Conservation (phyloP, 2,888 invertebrate genomes). For the Nymphalis c-album region DNA sequence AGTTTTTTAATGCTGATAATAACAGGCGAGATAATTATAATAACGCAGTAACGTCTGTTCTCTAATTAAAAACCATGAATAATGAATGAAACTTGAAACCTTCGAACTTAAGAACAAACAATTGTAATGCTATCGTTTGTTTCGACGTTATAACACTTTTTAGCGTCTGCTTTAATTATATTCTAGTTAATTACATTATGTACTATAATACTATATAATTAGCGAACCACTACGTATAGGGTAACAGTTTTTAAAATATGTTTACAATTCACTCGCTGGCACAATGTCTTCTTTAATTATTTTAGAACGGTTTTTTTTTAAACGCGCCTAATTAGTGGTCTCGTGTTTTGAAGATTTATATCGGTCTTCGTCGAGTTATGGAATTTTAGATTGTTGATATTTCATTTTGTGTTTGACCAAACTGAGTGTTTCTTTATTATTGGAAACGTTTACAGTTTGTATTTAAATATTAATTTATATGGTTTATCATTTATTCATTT, state of each 20-base stretch:
- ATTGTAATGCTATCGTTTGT: too few relatives aligned
- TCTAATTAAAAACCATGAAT: conserved; percentile 30
- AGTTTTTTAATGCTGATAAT: conserved; percentile 56
- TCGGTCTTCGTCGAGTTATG: conserved; percentile 36
- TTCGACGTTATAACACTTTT: background rate
- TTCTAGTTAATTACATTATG: conserved; percentile 7
- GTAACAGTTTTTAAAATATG: background rate
- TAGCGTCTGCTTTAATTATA: background rate
- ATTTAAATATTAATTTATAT: background rate
- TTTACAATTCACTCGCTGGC: conserved; percentile 3
- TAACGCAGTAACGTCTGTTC: conserved; percentile 42
- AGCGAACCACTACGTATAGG: background rate
- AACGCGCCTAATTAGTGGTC: conserved; percentile 38
- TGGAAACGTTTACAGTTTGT: background rate
- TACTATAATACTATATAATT: conserved; percentile 4
- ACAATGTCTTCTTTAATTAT: conserved; percentile 40
- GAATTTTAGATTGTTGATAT: conserved; percentile 21
- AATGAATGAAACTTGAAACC: background rate
- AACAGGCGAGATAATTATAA: conserved; percentile 63
- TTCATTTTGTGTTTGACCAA: conserved; percentile 3
- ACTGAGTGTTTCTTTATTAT: background rate
- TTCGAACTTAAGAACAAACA: conserved; percentile 31
- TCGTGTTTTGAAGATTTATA: conserved; percentile 39
- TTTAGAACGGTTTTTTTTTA: conserved; percentile 38
- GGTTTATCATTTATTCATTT: background rate